Evolutionary conservation across 2,888 invertebrate species (phyloP).

Genomic region (Morpho helenor): DNA sequence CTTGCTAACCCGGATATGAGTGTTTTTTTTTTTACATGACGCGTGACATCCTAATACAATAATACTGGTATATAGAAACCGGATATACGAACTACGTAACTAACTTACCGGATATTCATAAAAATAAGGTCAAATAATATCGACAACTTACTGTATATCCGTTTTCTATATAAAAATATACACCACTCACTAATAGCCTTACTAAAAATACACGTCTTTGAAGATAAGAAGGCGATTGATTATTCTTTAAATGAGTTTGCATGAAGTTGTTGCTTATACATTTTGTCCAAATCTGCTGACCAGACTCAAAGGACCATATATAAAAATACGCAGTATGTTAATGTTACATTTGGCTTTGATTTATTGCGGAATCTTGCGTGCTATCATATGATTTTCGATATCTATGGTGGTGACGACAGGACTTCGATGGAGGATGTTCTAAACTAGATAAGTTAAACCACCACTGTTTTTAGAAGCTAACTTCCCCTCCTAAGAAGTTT

Average conservation of each 20-base stretch:
- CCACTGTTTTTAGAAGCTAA: conserved; percentile 2
- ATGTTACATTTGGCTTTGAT: conserved; percentile 5
- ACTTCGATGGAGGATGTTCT: conserved; percentile 11
- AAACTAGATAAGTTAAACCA: conserved; percentile 20
- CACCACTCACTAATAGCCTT: neutral
- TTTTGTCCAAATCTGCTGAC: conserved; percentile 16
- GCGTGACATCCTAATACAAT: neutral
- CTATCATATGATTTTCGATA: conserved; percentile 53
- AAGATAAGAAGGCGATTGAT: neutral
- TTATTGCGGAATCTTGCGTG: conserved; percentile 44
- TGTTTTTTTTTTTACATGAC: conserved; percentile 2
- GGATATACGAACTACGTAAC: no score
- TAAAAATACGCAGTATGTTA: conserved; percentile 8
- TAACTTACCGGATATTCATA: no score
- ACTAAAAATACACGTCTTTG: neutral
- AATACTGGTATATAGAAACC: neutral
- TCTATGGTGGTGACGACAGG: conserved; percentile 48
- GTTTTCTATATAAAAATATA: no score
- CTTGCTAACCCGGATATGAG: conserved; percentile 54
- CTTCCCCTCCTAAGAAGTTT: conserved; percentile 26
- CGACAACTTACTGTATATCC: no score
- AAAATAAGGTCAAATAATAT: no score
- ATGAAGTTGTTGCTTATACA: conserved; percentile 10
- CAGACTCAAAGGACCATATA: conserved; percentile 10
- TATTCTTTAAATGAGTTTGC: conserved; percentile 2